Percentiles rank a stretch among this genome's conserved stretches.
Evolutionary conservation across 2,888 invertebrate genomes (phyloP).

Genomic region (Cyaniris semiargus): DNA sequence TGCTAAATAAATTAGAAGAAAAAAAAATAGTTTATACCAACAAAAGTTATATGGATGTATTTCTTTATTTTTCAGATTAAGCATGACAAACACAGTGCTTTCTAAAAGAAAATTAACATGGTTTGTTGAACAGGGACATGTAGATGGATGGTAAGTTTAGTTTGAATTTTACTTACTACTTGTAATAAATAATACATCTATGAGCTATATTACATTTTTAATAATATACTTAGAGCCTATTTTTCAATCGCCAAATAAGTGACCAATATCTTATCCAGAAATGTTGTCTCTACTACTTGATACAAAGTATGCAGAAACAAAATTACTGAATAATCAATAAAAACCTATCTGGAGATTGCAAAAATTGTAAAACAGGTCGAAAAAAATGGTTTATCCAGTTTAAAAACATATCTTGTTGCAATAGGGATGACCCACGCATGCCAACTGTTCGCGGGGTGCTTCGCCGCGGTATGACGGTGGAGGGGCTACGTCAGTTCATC

Average conservation of each 20-base stretch:
- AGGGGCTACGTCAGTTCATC: conserved; percentile 97
- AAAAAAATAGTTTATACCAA: neutral
- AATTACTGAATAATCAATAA: no score
- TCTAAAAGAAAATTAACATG: conserved; percentile 98
- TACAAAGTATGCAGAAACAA: no score
- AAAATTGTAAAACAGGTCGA: no score
- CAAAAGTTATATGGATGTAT: neutral
- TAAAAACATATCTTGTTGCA: neutral
- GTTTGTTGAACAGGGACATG: conserved; percentile 96
- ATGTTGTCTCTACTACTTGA: no score
- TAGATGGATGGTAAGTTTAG: conserved; percentile 93
- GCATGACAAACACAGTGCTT: conserved; percentile 98
- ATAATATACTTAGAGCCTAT: no score
- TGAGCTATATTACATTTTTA: no score
- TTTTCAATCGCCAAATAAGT: no score
- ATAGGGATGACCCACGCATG: conserved; percentile 98
- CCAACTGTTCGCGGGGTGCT: conserved; percentile 98
- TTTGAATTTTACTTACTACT: neutral
- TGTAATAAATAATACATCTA: neutral
- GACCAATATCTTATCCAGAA: no score
- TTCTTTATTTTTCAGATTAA: conserved; percentile 82
- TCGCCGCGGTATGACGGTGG: conserved; percentile 97
- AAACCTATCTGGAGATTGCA: no score
- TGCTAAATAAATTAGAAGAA: neutral
- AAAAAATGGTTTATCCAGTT: no score